Evolutionary conservation across 2,888 invertebrate genomes (phyloP), one percentile per base, ranked within the genome.

Genomic region (Lycia hirtaria): DNA sequence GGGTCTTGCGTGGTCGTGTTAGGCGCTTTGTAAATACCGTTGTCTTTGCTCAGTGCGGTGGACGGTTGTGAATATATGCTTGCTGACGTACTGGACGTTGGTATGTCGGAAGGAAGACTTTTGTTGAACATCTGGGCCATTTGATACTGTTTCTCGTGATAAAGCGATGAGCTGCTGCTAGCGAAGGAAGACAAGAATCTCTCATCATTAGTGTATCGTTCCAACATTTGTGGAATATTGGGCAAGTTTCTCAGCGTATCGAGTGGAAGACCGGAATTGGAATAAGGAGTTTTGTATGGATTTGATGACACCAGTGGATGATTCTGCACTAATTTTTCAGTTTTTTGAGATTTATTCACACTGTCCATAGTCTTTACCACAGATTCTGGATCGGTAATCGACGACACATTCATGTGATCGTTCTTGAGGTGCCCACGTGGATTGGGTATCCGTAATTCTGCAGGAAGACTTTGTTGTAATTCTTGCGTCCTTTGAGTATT

Each of bases 71-170:
- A 83, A 65, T 88, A 91, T 62, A 86, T 80, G 61, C 77, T 81
- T n/a, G 72, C 78, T 15, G 88, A 69, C 22, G 80, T 76, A 61
- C 78, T 85, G 5, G 81, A 69, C 32, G 85, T 76, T 51, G 85
- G 87, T 15, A 85, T 75, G 64, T 91, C 88, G 52, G 85, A 85
- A 51, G 85, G 65, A 54, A 91, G 74, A 64, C 82, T 88, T 71
- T 93, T 92, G 57, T 92, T 93, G 68, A 93, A 94, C 85, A 94
- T 93, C 71, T 94, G 94, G 0, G 94, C 93, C 78, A 93, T 93
- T 72, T 93, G 93, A 79, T 92, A 93, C 20, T 87, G 87, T 75
- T 94, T 94, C 44, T 94, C 94, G 59, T 93, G 93, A 67, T 93
- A 94, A 50, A 93, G 85, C 14, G 92, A 73, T 7, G 92, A 76